These are phyloP conservation scores for Mechanitis mazaeus DNA, from an alignment of 2,888 invertebrate genomes.

Conservation along the genomic window DNA sequence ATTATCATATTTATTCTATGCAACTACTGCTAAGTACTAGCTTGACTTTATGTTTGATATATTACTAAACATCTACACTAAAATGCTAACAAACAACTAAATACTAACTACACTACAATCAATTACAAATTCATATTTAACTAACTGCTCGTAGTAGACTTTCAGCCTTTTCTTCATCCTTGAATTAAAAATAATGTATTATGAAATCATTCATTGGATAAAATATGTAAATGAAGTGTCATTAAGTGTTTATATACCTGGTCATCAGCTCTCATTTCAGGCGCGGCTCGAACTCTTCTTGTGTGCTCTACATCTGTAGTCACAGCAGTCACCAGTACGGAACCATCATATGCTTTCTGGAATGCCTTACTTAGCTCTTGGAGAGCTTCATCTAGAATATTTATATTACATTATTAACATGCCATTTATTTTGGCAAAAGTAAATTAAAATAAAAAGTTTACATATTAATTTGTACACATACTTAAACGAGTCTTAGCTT, in stretches of 20 bases:
- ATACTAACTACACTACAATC: neutral
- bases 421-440: no score
- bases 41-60: neutral
- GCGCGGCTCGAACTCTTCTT: slow-evolving; percentile 61
- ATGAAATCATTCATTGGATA: neutral
- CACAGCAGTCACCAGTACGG: slow-evolving; percentile 79
- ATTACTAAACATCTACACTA: slow-evolving; percentile 26
- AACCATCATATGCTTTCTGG: slow-evolving; percentile 73
- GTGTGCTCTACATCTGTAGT: slow-evolving; percentile 81
- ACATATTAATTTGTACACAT: slow-evolving; percentile 32
- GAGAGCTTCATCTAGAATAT: slow-evolving; percentile 57
- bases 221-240: no score
- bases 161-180: neutral
- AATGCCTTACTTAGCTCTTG: slow-evolving; percentile 73
- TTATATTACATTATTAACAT: neutral
- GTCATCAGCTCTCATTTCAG: slow-evolving; percentile 39
- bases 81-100: neutral
- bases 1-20: neutral
- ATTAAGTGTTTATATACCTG: neutral
- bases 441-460: no score
- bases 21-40: neutral
- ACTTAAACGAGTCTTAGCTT: slow-evolving; percentile 79
- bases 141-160: slow-evolving; percentile 1
- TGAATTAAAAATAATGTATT: slow-evolving; percentile 1
- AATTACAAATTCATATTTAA: slow-evolving; percentile 3